Percentiles rank a stretch among this genome's conserved stretches.
phyloP scores from a whole-genome alignment of 2,113 vertebrate genomes.

The Uria aalge region DNA sequence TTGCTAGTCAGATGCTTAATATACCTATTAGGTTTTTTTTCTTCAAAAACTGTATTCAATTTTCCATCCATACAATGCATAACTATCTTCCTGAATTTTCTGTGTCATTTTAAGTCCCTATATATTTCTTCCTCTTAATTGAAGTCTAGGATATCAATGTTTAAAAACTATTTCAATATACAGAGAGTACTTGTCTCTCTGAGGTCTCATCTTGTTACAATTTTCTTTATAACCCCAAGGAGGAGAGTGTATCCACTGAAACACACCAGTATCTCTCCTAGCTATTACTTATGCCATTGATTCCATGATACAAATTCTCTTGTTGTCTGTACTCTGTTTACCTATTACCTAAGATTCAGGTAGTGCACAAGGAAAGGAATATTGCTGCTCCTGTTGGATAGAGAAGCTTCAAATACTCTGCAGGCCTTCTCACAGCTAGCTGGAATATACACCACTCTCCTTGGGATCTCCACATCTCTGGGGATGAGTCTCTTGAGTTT shows the following conservation, averaged over 20 bases:
- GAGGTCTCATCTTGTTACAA: background rate
- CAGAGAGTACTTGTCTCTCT: background rate
- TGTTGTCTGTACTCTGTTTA: background rate
- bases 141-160: background rate
- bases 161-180: background rate
- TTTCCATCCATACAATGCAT: background rate
- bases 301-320: background rate
- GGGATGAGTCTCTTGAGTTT: background rate
- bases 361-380: background rate
- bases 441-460: background rate
- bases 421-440: background rate
- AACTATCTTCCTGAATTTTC: background rate
- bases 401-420: background rate
- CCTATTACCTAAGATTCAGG: background rate
- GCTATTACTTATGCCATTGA: background rate
- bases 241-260: background rate
- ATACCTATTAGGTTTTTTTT: background rate
- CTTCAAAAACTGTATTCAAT: background rate
- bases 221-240: background rate
- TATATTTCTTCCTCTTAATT: background rate
- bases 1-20: background rate
- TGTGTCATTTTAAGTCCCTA: background rate
- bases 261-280: background rate
- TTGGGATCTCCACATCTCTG: background rate
- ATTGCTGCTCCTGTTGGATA: fast-evolving